Percentiles rank a stretch among this genome's conserved stretches.
These are phyloP conservation scores for Vannuccia rotundouncinata DNA, from an alignment of 2,888 invertebrate species.

Conservation along the genomic window DNA sequence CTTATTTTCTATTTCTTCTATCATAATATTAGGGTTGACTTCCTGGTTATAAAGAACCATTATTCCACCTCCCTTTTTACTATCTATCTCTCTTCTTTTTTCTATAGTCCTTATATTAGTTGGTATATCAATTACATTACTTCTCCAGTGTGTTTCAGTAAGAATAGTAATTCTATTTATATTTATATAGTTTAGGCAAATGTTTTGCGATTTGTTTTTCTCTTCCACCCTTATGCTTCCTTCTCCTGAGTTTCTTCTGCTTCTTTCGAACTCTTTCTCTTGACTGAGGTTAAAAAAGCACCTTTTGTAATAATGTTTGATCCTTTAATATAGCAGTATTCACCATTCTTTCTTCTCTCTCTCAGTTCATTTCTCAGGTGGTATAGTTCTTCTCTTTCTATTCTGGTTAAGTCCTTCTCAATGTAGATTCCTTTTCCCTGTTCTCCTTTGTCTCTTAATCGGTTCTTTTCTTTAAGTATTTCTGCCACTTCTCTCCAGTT, in stretches of 20 bases:
- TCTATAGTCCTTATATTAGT: background rate
- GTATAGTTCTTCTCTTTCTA: background rate
- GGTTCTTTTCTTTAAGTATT: background rate
- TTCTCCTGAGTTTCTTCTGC: background rate
- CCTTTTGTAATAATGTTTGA: background rate
- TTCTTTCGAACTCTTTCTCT: background rate
- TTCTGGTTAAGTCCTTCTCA: background rate
- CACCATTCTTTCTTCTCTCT: background rate
- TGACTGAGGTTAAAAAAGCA: background rate
- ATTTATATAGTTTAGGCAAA: background rate
- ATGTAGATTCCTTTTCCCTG: background rate
- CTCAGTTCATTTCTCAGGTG: background rate
- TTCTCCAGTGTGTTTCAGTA: background rate
- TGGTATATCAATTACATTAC: background rate
- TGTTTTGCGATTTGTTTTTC: background rate
- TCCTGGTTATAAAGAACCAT: background rate
- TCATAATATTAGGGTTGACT: background rate
- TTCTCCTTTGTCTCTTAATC: background rate
- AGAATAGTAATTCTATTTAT: background rate
- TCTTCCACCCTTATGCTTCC: background rate
- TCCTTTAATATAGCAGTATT: background rate
- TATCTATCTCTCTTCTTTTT: background rate
- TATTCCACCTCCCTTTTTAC: background rate
- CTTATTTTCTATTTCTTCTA: background rate
- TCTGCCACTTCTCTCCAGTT: background rate